Evolutionary conservation across 1,140 invertebrate species (phyloP).

Genomic region (Hormaphis cornu): DNA sequence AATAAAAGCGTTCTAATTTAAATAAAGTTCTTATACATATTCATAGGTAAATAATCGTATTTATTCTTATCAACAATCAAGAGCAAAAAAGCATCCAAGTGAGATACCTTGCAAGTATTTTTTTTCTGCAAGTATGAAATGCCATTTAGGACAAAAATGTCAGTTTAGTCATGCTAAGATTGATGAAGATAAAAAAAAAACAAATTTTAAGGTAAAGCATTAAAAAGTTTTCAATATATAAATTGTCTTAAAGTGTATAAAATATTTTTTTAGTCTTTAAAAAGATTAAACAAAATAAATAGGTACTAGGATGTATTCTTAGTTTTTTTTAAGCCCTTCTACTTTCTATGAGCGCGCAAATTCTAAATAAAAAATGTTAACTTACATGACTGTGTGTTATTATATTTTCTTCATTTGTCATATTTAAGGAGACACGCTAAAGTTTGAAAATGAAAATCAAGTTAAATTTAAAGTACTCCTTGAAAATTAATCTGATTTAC

Average conservation of each 20-base stretch:
- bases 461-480: conserved; percentile 15
- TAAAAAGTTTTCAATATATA: background rate
- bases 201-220: conserved; percentile 51
- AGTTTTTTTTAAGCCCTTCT: no score
- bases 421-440: background rate
- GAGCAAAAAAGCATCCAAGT: conserved; percentile 82
- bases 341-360: no score
- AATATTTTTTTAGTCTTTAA: no score
- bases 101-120: conserved; percentile 97
- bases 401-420: conserved; percentile 21
- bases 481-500: no score
- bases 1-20: conserved; percentile 28
- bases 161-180: conserved; percentile 86
- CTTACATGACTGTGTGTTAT: background rate
- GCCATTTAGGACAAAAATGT: conserved; percentile 69
- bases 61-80: conserved; percentile 73
- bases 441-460: conserved; percentile 14
- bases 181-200: conserved; percentile 57
- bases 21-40: conserved; percentile 38
- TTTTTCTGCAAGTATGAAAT: conserved; percentile 82
- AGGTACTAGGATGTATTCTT: no score
- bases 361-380: no score
- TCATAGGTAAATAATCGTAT: conserved; percentile 62
- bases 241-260: no score
- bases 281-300: background rate